A percentile compares a stretch with the other conserved stretches of the same genome.
Conservation (phyloP, 2,797 vertebrate genomes). For the Amblyraja radiata region DNA sequence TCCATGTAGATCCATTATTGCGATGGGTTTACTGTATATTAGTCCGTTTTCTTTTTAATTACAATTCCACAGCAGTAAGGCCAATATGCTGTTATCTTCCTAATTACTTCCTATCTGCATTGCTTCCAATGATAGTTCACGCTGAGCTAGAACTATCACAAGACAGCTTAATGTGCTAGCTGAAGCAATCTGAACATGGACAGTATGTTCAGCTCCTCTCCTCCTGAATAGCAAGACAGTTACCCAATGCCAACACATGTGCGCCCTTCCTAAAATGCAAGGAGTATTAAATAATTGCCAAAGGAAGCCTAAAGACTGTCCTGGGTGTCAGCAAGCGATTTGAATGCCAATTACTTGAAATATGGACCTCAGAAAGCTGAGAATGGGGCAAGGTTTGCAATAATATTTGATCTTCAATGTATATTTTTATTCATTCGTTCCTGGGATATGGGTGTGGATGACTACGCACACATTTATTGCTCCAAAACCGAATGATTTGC, state of each 20-base stretch:
- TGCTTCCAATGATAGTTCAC: neutral
- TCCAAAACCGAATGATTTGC: too few relatives aligned
- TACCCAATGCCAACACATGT: neutral
- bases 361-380: neutral
- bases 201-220: neutral
- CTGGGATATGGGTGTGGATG: neutral
- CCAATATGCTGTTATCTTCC: too few relatives aligned
- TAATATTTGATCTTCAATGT: neutral
- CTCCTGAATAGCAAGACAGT: neutral
- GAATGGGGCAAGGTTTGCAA: neutral
- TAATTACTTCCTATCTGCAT: neutral
- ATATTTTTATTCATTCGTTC: too few relatives aligned
- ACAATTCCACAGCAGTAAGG: too few relatives aligned
- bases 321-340: neutral
- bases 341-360: neutral
- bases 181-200: neutral
- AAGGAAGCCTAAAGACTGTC: neutral
- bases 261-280: neutral
- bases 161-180: neutral
- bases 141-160: neutral
- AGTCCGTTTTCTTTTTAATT: too few relatives aligned
- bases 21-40: too few relatives aligned
- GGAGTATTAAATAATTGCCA: neutral
- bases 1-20: too few relatives aligned
- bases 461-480: too few relatives aligned